These are phyloP conservation scores for Xylophagus ater DNA, from an alignment of 2,888 invertebrate genomes.

Conservation along the genomic window DNA sequence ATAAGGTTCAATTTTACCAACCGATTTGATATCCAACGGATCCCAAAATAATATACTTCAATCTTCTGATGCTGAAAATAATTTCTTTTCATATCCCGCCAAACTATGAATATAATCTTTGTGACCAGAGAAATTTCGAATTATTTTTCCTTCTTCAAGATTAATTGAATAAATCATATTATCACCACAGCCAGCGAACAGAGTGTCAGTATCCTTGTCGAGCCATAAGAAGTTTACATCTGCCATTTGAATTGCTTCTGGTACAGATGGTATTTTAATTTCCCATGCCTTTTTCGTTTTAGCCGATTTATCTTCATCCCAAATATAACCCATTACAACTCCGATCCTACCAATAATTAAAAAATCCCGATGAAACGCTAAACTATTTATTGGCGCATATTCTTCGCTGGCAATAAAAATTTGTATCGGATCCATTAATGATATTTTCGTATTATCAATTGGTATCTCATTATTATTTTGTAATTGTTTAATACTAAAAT, in stretches of 20 bases:
- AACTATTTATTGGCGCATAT: conserved; percentile 45
- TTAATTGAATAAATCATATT: conserved; percentile 65
- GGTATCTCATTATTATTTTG: too few relatives aligned
- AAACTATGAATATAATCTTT: conserved; percentile 71
- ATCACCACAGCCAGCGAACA: conserved; percentile 80
- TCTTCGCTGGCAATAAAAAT: conserved; percentile 11
- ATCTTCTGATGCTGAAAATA: conserved; percentile 76
- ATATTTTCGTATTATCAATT: conserved; percentile 34
- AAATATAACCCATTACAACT: conserved; percentile 67
- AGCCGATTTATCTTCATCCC: conserved; percentile 50
- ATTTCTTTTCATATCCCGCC: conserved; percentile 52
- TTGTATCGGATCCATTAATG: conserved; percentile 40
- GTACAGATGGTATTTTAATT: conserved; percentile 49
- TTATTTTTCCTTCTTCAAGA: conserved; percentile 60
- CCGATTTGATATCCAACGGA: conserved; percentile 47
- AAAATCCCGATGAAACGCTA: conserved; percentile 52
- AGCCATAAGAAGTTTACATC: conserved; percentile 68
- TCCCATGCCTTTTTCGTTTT: conserved; percentile 56
- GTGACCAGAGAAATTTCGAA: conserved; percentile 58
- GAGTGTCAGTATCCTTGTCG: conserved; percentile 45
- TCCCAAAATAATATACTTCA: conserved; percentile 78
- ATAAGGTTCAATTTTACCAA: conserved; percentile 60
- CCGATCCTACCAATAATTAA: conserved; percentile 65
- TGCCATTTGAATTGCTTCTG: conserved; percentile 56
- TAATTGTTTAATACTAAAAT: too few relatives aligned